These are phyloP conservation scores for Monopterus albus DNA, from an alignment of 2,113 vertebrate genomes.

Conservation along the genomic window DNA sequence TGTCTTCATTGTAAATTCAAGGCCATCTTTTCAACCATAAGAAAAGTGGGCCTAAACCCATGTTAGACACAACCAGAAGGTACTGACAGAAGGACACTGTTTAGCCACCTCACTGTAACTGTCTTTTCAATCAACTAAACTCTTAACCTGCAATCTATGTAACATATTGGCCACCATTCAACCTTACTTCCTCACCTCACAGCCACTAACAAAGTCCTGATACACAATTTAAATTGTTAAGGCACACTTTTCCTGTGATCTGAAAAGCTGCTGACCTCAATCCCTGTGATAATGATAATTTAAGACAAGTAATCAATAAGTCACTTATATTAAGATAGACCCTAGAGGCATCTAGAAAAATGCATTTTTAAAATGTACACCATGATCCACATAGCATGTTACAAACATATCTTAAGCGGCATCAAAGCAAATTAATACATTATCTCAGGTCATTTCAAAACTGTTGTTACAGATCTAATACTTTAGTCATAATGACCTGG, in stretches of 20 bases:
- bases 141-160: background rate
- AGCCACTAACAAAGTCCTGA: slow-evolving; percentile 76
- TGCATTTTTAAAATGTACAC: background rate
- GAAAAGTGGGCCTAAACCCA: background rate
- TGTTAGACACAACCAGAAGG: background rate
- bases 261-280: slow-evolving; percentile 78
- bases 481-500: no score
- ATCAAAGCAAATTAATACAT: background rate
- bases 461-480: no score
- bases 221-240: slow-evolving; percentile 84
- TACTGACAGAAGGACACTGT: background rate
- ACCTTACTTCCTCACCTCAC: slow-evolving; percentile 57
- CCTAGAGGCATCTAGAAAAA: slow-evolving; percentile 13
- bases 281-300: slow-evolving; percentile 63
- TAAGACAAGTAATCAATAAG: slow-evolving; percentile 65
- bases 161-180: slow-evolving; percentile 21
- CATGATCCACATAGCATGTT: background rate
- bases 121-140: background rate
- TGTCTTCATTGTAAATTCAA: background rate
- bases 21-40: background rate
- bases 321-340: slow-evolving; percentile 62
- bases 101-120: background rate
- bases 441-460: background rate
- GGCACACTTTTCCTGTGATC: slow-evolving; percentile 80
- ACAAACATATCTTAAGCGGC: background rate